These are phyloP conservation scores for Myopa testacea DNA, from an alignment of 2,888 invertebrate genomes.

Conservation along the genomic window DNA sequence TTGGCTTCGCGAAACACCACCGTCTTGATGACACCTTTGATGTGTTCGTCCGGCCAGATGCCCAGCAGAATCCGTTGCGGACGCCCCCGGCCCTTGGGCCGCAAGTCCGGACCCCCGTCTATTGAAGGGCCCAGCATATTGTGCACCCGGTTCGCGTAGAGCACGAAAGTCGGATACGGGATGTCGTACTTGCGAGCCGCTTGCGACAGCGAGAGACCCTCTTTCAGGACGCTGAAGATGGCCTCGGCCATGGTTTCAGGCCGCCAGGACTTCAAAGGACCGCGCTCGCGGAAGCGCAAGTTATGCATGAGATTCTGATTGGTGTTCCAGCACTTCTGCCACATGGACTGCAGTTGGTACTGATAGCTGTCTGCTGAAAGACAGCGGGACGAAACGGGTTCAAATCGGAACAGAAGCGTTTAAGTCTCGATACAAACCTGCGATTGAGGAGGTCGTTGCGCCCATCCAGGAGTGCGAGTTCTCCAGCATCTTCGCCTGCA, in stretches of 20 bases:
- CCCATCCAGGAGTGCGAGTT: slow-evolving; percentile 94
- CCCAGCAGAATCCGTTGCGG: slow-evolving; percentile 91
- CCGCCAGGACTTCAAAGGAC: slow-evolving; percentile 92
- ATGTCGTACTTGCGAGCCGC: slow-evolving; percentile 95
- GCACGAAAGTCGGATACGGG: slow-evolving; percentile 92
- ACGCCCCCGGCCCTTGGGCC: slow-evolving; percentile 91
- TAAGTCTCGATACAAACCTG: slow-evolving; percentile 76
- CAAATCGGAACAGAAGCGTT: not conserved
- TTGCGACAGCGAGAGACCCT: slow-evolving; percentile 88
- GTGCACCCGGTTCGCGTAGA: slow-evolving; percentile 92
- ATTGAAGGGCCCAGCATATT: slow-evolving; percentile 94
- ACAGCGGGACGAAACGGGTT: not conserved
- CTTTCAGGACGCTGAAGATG: slow-evolving; percentile 91
- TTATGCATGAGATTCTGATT: slow-evolving; percentile 92
- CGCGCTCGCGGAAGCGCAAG: slow-evolving; percentile 89
- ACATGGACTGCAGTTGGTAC: slow-evolving; percentile 93
- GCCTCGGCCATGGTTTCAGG: slow-evolving; percentile 96
- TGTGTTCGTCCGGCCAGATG: slow-evolving; percentile 94
- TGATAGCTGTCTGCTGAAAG: slow-evolving; percentile 86
- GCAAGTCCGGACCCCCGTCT: slow-evolving; percentile 89
- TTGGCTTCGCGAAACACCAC: slow-evolving; percentile 91
- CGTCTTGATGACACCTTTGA: slow-evolving; percentile 90
- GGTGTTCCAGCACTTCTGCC: slow-evolving; percentile 96
- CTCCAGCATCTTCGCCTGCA: slow-evolving; percentile 92
- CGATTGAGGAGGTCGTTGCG: slow-evolving; percentile 85